Evolutionary conservation across 2,888 invertebrate genomes (phyloP).

Genomic region (Cacoxenus indagator): DNA sequence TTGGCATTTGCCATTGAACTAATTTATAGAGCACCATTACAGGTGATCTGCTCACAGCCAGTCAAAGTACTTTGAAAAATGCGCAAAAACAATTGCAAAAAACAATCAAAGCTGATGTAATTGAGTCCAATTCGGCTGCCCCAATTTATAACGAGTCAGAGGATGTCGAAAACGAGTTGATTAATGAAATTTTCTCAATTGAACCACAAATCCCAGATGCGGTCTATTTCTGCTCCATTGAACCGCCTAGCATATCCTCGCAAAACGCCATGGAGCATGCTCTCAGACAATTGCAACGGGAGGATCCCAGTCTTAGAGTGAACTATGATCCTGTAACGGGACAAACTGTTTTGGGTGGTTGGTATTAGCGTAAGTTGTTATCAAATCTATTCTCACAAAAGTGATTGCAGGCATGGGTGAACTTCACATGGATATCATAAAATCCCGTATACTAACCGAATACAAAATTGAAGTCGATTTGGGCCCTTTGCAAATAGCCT

Average conservation of each 20-base stretch:
- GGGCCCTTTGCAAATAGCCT: conserved; percentile 93
- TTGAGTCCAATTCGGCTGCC: not conserved
- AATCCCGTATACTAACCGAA: conserved; percentile 87
- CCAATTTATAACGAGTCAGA: conserved; percentile 50
- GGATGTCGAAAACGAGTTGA: conserved; percentile 42
- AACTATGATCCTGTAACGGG: conserved; percentile 83
- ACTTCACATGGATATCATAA: conserved; percentile 94
- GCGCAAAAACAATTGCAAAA: conserved; percentile 73
- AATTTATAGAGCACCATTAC: conserved; percentile 75
- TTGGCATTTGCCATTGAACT: not conserved
- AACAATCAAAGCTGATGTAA: conserved; percentile 7
- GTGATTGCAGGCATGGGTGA: conserved; percentile 87
- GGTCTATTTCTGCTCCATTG: conserved; percentile 96
- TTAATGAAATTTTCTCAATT: conserved; percentile 61
- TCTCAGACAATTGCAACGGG: conserved; percentile 83
- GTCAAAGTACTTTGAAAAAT: conserved; percentile 73
- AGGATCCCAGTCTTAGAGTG: conserved; percentile 92
- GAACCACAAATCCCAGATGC: conserved; percentile 89
- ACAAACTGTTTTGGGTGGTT: conserved; percentile 86
- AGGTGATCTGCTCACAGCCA: conserved; percentile 82
- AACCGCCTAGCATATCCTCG: conserved; percentile 85
- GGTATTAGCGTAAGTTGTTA: not conserved
- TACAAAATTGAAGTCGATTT: conserved; percentile 92
- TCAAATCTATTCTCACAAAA: conserved; percentile 68
- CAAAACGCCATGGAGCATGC: conserved; percentile 86